Conservation (phyloP, 2,888 invertebrate species). For the Tetropium fuscum region DNA sequence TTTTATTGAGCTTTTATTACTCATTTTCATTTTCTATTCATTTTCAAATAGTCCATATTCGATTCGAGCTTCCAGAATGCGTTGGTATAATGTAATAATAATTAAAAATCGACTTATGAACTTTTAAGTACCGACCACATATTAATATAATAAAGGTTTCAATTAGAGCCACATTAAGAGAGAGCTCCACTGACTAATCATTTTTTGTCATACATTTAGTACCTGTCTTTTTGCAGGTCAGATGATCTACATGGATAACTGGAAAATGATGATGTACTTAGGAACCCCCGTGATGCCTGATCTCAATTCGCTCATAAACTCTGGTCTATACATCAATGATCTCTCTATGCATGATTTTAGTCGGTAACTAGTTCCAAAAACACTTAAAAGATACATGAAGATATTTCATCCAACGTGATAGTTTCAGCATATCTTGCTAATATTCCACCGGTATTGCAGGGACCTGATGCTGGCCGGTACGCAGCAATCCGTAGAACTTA, state of each 20-base stretch:
- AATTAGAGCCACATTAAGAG: no score
- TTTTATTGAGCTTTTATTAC: no score
- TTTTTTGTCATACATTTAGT: neutral
- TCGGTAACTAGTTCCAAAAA: constrained; percentile 71
- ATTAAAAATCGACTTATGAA: no score
- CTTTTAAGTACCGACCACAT: no score
- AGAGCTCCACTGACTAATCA: no score
- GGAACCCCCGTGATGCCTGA: constrained; percentile 98
- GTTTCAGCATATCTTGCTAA: constrained; percentile 11
- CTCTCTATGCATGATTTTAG: constrained; percentile 99
- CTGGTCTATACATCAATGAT: constrained; percentile 97
- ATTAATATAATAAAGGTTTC: no score
- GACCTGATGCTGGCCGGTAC: constrained; percentile 97
- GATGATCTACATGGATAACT: constrained; percentile 99
- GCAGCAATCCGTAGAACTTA: constrained; percentile 96
- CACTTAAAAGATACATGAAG: constrained; percentile 16
- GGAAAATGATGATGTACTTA: constrained; percentile 97
- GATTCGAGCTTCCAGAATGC: no score
- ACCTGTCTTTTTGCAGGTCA: constrained; percentile 76
- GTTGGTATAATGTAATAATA: no score
- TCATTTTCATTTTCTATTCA: no score
- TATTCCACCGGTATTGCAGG: constrained; percentile 64
- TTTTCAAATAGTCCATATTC: no score
- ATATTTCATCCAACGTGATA: neutral
- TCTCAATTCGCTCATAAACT: constrained; percentile 90